Conservation (phyloP, 2,797 vertebrate genomes). For the Eurystomus glaucurus region DNA sequence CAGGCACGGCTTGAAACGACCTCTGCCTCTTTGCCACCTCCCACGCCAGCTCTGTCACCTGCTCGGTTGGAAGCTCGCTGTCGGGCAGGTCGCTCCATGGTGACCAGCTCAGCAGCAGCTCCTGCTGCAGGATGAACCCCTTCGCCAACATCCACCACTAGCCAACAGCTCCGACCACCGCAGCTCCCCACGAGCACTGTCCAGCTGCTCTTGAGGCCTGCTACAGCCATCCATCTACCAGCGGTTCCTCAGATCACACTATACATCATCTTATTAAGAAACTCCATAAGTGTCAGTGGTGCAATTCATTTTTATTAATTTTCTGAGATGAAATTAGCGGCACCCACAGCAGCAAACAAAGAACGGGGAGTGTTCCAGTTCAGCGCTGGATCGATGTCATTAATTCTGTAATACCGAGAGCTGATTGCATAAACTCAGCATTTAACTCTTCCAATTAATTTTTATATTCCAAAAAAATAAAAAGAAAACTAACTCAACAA, state of each 20-base stretch:
- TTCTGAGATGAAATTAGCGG: conserved; percentile 81
- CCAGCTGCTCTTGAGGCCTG: background rate
- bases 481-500: conserved; percentile 58
- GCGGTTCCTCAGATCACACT: background rate
- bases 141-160: fast-evolving
- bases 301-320: conserved; percentile 84
- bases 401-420: conserved; percentile 78
- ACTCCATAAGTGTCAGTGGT: conserved; percentile 68
- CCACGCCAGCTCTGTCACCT: background rate
- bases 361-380: conserved; percentile 57
- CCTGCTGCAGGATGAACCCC: fast-evolving
- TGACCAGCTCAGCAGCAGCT: background rate
- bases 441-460: conserved; percentile 83
- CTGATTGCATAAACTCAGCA: conserved; percentile 78
- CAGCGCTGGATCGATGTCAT: conserved; percentile 74
- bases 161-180: background rate
- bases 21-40: background rate
- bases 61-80: no score
- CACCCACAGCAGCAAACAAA: conserved; percentile 68
- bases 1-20: fast-evolving
- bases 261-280: background rate
- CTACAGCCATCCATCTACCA: background rate
- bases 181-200: background rate
- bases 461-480: conserved; percentile 30
- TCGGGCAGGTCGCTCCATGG: background rate